Base-by-base conservation (phyloP, 2,888 invertebrate species). In the Megastigmus dorsalis region DNA sequence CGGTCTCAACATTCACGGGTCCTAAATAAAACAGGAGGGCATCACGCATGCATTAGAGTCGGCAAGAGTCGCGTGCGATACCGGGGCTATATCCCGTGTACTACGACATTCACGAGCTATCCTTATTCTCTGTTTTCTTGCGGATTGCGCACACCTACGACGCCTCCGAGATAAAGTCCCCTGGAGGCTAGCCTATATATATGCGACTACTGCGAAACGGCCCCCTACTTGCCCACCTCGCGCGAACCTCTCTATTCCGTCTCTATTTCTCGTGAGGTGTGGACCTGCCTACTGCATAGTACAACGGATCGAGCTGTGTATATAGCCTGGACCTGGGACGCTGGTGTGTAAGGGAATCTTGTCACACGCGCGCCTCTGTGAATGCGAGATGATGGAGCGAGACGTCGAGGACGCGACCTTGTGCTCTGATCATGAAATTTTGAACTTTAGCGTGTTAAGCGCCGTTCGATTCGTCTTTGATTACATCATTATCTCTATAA, bases 291-390 rank as follows among this genome's bases (percentile, higher is more conserved):
- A n/a, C n/a, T n/a, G n/a, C n/a, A n/a, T n/a, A n/a, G n/a, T n/a
- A n/a, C n/a, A n/a, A n/a, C n/a, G n/a, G n/a, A n/a, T n/a, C n/a
- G n/a, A n/a, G n/a, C n/a, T n/a, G n/a, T n/a, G n/a, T n/a, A n/a
- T n/a, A n/a, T n/a, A n/a, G n/a, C n/a, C n/a, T n/a, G n/a, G n/a
- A n/a, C n/a, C n/a, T n/a, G n/a, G n/a, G n/a, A n/a, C n/a, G n/a
- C n/a, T n/a, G 7, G 43, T 59, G 30, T 30, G 26, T 50, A 0
- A 13, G 26, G 9, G 20, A 30, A 20, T 20, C 84, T 84, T 83
- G 85, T 87, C 84, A 85, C 84, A 84, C 82, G 79, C 63, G 77
- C 77, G 77, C 76, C 80, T 83, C 82, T 84, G 36, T 13, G 57
- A 38, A 57, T 41, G 38, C 15, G 41, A 41, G 41, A 26, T 10